Evolutionary conservation across 2,888 invertebrate species (phyloP).

Genomic region (Sesia apiformis): DNA sequence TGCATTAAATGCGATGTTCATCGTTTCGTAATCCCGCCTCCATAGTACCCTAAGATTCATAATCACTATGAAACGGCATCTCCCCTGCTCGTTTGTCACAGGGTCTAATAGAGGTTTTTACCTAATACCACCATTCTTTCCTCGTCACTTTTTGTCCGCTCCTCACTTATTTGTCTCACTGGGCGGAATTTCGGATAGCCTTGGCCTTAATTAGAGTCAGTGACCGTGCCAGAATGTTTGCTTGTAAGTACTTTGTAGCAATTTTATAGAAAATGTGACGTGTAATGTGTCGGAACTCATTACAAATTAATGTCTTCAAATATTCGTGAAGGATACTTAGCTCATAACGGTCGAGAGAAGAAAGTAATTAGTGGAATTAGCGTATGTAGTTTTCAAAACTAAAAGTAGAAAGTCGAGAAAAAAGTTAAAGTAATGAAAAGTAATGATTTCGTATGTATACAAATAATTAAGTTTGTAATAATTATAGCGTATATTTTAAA

Average conservation of each 20-base stretch:
- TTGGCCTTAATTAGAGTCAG: conserved; percentile 19
- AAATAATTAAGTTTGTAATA: too few relatives aligned
- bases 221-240: background rate
- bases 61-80: conserved; percentile 37
- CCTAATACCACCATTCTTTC: conserved; percentile 38
- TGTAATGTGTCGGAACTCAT: background rate
- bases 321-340: too few relatives aligned
- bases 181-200: conserved; percentile 13
- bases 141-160: conserved; percentile 27
- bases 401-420: background rate
- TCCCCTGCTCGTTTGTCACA: conserved; percentile 38
- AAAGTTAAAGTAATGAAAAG: too few relatives aligned
- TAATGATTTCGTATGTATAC: too few relatives aligned
- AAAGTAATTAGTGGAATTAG: too few relatives aligned
- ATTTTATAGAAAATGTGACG: background rate
- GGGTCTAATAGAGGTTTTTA: conserved; percentile 43
- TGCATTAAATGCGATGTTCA: too few relatives aligned
- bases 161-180: conserved; percentile 25
- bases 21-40: too few relatives aligned
- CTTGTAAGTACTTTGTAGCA: background rate
- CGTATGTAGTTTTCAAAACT: background rate
- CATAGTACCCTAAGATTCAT: conserved; percentile 13
- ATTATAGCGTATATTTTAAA: too few relatives aligned
- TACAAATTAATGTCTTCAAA: background rate
- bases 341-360: too few relatives aligned